Percentiles rank a stretch among this genome's conserved stretches.
These are phyloP conservation scores for Callosobruchus maculatus DNA, from an alignment of 2,888 invertebrate genomes.

Conservation along the genomic window DNA sequence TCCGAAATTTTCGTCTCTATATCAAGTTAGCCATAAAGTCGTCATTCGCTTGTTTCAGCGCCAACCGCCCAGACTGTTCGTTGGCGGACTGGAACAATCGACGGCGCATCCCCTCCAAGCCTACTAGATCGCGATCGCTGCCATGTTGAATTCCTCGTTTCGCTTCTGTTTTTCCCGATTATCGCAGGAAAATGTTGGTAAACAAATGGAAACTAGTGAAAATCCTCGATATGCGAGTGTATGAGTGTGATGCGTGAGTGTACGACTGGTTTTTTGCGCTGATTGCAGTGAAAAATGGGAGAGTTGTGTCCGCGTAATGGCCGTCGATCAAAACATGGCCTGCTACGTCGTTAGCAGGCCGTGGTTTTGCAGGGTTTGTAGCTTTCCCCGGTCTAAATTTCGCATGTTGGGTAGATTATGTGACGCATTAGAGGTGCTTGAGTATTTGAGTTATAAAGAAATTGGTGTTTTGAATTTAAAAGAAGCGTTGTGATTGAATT, in stretches of 20 bases:
- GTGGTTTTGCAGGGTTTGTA: background rate
- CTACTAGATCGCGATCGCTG: constrained; percentile 30
- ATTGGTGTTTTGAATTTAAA: background rate
- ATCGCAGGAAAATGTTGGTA: constrained; percentile 9
- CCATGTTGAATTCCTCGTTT: constrained; percentile 43
- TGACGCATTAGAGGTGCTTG: background rate
- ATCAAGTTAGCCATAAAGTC: constrained; percentile 1
- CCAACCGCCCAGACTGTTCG: constrained; percentile 19
- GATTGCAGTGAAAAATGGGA: background rate
- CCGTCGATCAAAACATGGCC: constrained; percentile 29
- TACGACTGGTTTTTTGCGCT: constrained; percentile 9
- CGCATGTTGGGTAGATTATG: background rate
- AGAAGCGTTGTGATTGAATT: background rate
- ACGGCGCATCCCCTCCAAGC: constrained; percentile 17
- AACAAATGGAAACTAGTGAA: constrained; percentile 19
- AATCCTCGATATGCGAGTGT: constrained; percentile 11
- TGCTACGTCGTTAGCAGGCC: constrained; percentile 6
- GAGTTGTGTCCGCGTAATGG: constrained; percentile 27
- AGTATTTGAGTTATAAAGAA: background rate
- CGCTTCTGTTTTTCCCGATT: constrained; percentile 16
- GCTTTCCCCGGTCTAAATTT: background rate
- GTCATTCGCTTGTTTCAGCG: constrained; percentile 2
- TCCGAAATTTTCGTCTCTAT: background rate
- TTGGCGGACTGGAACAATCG: constrained; percentile 1
- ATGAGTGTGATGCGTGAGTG: constrained; percentile 21